Percentiles rank a stretch among this genome's conserved stretches.
These are phyloP conservation scores for Habroteleia sp. DNA, from an alignment of 2,888 invertebrate genomes.

Conservation along the genomic window DNA sequence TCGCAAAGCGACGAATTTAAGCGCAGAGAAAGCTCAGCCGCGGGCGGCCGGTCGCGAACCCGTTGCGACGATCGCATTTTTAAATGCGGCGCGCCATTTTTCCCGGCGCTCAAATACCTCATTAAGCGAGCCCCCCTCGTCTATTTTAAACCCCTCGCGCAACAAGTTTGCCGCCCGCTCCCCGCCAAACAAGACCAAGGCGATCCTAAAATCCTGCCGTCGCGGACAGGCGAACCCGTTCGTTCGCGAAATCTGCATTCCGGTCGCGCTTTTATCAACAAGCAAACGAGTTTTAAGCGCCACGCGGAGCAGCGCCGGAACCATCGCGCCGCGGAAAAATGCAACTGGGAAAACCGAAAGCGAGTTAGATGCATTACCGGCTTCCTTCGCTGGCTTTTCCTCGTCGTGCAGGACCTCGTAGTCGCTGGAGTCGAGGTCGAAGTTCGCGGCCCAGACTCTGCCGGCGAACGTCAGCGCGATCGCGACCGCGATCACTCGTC, in stretches of 20 bases:
- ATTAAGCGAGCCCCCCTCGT: slow-evolving; percentile 22
- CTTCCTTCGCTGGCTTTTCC: slow-evolving; percentile 63
- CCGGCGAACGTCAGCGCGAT: slow-evolving; percentile 25
- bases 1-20: too few relatives aligned
- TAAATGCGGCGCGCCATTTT: slow-evolving; percentile 8
- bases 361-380: slow-evolving; percentile 43
- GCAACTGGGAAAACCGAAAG: background rate
- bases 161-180: slow-evolving; percentile 35
- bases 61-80: background rate
- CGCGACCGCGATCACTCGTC: slow-evolving; percentile 31
- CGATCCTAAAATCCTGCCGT: slow-evolving; percentile 56
- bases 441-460: slow-evolving; percentile 67
- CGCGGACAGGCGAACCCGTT: slow-evolving; percentile 51
- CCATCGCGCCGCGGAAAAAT: slow-evolving; percentile 29
- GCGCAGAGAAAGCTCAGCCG: too few relatives aligned
- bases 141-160: slow-evolving; percentile 39
- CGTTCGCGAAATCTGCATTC: slow-evolving; percentile 56
- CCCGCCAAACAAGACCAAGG: slow-evolving; percentile 39
- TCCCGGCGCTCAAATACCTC: slow-evolving; percentile 19
- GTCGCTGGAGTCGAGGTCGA: slow-evolving; percentile 73
- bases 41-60: background rate
- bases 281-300: slow-evolving; percentile 49
- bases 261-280: slow-evolving; percentile 45
- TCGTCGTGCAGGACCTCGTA: slow-evolving; percentile 74
- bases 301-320: too few relatives aligned